Evolutionary conservation across 2,113 vertebrate genomes (phyloP).

Genomic region (Mustela nigripes): DNA sequence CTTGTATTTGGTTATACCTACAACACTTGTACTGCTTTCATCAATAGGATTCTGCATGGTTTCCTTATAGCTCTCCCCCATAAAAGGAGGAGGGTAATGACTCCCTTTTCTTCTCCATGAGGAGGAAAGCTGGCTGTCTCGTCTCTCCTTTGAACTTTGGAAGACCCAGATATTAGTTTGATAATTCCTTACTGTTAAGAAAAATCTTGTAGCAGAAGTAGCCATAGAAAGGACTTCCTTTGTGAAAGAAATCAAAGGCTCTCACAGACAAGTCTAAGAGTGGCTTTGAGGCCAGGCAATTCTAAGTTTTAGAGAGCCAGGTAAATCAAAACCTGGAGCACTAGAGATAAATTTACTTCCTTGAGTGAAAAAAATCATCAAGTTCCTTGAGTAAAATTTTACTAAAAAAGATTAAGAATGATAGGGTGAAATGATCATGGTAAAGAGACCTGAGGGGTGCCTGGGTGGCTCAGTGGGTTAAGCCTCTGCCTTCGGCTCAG

Average conservation of each 20-base stretch:
- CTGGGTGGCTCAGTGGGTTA: too few species aligned
- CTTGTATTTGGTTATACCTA: slow-evolving; percentile 37
- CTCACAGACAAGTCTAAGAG: neutral
- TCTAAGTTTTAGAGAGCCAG: slow-evolving; percentile 27
- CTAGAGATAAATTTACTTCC: slow-evolving; percentile 29
- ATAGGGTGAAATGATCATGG: neutral
- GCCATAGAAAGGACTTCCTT: neutral
- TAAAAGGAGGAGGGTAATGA: neutral
- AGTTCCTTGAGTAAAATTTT: slow-evolving; percentile 46
- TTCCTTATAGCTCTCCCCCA: neutral
- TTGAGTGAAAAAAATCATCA: slow-evolving; percentile 37
- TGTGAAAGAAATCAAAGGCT: slow-evolving; percentile 22
- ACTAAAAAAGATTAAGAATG: neutral
- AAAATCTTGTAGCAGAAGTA: slow-evolving; percentile 26
- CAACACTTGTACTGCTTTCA: neutral
- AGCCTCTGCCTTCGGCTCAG: too few species aligned
- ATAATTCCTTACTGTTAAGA: neutral
- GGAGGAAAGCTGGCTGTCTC: neutral
- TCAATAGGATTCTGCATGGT: neutral
- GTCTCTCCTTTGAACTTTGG: slow-evolving; percentile 8
- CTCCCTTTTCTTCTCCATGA: neutral
- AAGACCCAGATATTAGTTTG: neutral
- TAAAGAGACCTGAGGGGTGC: neutral
- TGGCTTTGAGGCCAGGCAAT: neutral
- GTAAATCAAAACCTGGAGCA: slow-evolving; percentile 42